Evolutionary conservation across 1,140 invertebrate genomes (phyloP), one percentile per base, ranked within the genome.

Genomic region (Sweltsa coloradensis): DNA sequence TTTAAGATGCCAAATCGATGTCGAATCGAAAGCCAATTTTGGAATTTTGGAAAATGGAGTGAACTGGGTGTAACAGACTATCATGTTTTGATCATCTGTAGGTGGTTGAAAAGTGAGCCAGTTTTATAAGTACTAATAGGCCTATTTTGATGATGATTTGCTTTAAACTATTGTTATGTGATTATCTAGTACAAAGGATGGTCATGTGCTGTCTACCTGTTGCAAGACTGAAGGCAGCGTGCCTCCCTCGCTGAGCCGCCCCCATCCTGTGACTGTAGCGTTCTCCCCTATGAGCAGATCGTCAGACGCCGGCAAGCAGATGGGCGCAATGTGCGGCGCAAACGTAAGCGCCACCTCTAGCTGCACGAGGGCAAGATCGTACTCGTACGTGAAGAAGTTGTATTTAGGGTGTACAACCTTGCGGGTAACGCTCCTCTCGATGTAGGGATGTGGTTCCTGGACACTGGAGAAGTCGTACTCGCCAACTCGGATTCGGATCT

Each of bases 301-400:
- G 59, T 93, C 87, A 21, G 79, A 80, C 9, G 83, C 82, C 1
- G 90, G 89, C 37, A 95, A 64, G 65, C 91, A 95, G 54, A 93
- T 89, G 0, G 91, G 91, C 21, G 81, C 75, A 48, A 95, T 90
- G 64, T 94, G 89, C 3, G 83, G 82, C 2, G 80, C 80, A 56
- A 86, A 87, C 50, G 76, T 75, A 2, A 94, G 64, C 0, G 85
- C 74, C 21, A 81, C 75, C 53, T 91, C 88, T 54, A 94, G 66
- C 51, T 86, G 77, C 5, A 94, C 83, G 51, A 95, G 64, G 0
- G 90, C 90, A 60, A 95, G 64, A 59, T 95, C 91, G 63, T 93
- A 90, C 60, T 95, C 91, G 66, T 94, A 95, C 1, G 90, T 94
- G 66, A 90, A 90, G 68, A 89, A 92, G 63, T 94, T 93, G 66